These are phyloP conservation scores for Temnothorax curvispinosus DNA, from an alignment of 1,140 invertebrate species.

Conservation along the genomic window DNA sequence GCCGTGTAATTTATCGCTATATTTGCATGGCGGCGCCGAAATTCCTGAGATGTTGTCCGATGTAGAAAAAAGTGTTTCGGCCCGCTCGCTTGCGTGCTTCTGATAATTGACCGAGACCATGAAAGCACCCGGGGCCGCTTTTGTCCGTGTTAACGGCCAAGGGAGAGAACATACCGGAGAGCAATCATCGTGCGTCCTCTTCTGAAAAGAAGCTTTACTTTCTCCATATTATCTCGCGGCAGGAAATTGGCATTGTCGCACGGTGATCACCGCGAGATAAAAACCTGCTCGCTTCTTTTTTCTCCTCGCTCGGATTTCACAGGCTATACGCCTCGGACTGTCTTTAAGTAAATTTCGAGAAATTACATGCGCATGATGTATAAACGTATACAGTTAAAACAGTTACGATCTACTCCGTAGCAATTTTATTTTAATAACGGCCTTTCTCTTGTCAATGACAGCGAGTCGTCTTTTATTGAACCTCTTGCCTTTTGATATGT, in stretches of 20 bases:
- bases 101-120: constrained; percentile 39
- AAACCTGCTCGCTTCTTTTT: neutral
- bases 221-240: constrained; percentile 36
- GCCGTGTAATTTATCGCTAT: constrained; percentile 4
- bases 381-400: neutral
- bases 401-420: neutral
- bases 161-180: neutral
- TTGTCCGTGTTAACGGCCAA: constrained; percentile 38
- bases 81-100: constrained; percentile 26
- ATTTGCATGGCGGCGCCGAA: constrained; percentile 40
- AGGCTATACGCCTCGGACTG: neutral
- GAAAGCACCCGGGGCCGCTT: constrained; percentile 6
- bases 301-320: neutral
- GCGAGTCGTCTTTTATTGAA: neutral
- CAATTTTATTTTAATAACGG: neutral
- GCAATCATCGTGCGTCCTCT: constrained; percentile 2
- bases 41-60: neutral
- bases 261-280: constrained; percentile 21
- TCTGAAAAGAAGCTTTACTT: constrained; percentile 19
- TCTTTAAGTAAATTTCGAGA: neutral
- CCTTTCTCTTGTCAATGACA: neutral
- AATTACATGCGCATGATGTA: neutral
- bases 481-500: constrained; percentile 69
- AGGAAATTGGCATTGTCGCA: constrained; percentile 51
- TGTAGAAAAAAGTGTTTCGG: constrained; percentile 16